A percentile compares a stretch with the other conserved stretches of the same genome.
Conservation (phyloP, 1,140 invertebrate species). For the Eriocheir sinensis region DNA sequence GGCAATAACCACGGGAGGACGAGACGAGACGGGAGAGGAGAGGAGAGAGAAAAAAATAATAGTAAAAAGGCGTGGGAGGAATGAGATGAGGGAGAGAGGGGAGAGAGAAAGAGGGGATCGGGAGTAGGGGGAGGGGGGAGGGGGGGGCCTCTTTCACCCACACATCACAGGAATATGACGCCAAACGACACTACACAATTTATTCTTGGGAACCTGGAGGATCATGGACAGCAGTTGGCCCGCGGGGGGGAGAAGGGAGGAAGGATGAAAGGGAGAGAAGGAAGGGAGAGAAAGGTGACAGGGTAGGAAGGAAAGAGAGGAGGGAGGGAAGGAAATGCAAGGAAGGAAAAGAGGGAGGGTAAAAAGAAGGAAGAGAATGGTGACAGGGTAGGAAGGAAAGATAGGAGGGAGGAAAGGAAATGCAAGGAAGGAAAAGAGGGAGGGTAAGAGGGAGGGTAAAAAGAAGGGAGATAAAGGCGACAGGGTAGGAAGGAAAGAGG, state of each 20-base stretch:
- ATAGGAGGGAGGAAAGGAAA: background rate
- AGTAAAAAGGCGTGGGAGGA: background rate
- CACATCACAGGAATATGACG: conserved; percentile 52
- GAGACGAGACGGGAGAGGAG: background rate
- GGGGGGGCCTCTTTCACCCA: background rate
- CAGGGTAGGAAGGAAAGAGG: conserved; percentile 11
- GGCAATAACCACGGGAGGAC: background rate
- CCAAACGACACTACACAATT: conserved; percentile 27
- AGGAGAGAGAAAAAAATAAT: background rate
- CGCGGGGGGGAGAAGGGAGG: background rate
- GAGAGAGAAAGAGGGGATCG: background rate
- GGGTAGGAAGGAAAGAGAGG: background rate
- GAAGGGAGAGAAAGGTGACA: background rate
- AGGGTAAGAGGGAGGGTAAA: too few relatives aligned
- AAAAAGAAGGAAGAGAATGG: background rate
- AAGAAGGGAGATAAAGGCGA: background rate
- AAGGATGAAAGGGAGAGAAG: background rate
- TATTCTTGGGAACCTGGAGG: conserved; percentile 27
- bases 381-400: background rate
- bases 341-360: too few relatives aligned
- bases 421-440: too few relatives aligned
- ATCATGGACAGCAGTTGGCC: background rate
- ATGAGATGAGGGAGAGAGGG: background rate
- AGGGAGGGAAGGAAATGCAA: background rate
- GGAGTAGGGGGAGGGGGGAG: background rate